Evolutionary conservation across 2,888 invertebrate genomes (phyloP).

Genomic region (Nymphalis c-album): DNA sequence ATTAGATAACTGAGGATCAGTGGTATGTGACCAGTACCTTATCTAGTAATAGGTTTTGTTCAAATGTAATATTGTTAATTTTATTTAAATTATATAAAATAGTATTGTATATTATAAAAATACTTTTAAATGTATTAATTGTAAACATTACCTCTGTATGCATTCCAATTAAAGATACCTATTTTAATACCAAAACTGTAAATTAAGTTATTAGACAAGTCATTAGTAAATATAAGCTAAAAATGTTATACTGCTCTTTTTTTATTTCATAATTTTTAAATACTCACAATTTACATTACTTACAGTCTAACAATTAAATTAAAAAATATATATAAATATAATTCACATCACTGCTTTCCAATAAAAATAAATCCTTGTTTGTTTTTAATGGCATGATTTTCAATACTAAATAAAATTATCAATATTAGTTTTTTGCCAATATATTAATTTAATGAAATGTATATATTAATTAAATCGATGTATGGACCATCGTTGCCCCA

Average conservation of each 20-base stretch:
- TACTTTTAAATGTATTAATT: conserved; percentile 16
- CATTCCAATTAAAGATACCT: conserved; percentile 70
- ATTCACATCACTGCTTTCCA: no score
- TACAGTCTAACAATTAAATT: no score
- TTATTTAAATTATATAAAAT: conserved; percentile 59
- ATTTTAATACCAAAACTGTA: conserved; percentile 68
- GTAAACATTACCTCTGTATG: conserved; percentile 70
- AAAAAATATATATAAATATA: no score
- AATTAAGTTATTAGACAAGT: conserved; percentile 67
- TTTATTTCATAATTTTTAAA: neutral
- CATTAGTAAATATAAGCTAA: conserved; percentile 60
- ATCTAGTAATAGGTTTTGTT: conserved; percentile 20
- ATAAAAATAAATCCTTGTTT: no score
- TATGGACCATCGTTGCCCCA: no score
- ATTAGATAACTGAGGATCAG: neutral
- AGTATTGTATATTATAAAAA: conserved; percentile 48
- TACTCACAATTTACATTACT: no score
- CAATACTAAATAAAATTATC: no score
- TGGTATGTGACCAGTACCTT: conserved; percentile 24
- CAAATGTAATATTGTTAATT: conserved; percentile 43
- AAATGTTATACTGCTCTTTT: conserved; percentile 15
- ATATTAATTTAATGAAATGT: no score
- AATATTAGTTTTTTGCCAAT: no score
- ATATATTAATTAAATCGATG: no score
- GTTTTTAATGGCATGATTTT: no score